These are phyloP conservation scores for Sipha flava DNA, from an alignment of 1,140 invertebrate species.

Conservation along the genomic window DNA sequence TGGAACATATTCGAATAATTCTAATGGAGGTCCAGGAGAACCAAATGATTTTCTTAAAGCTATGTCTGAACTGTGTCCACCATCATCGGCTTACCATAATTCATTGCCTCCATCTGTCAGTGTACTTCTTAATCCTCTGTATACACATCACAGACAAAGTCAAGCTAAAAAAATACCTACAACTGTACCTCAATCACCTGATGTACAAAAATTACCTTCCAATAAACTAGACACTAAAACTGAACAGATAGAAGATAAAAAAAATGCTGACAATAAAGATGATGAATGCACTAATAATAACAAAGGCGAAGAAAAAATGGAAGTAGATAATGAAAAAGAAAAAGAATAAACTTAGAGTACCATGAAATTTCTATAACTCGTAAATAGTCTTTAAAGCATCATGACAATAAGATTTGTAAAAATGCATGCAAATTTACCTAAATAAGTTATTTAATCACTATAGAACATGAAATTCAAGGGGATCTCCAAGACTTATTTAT, in stretches of 20 bases:
- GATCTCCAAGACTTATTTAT: no score
- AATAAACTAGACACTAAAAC: constrained; percentile 1
- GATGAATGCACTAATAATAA: constrained; percentile 29
- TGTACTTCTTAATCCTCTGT: constrained; percentile 38
- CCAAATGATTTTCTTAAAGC: constrained; percentile 37
- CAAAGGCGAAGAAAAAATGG: constrained; percentile 7
- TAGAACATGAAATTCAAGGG: no score
- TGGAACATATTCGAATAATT: not conserved
- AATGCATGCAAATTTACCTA: not conserved
- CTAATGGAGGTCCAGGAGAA: not conserved
- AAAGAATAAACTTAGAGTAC: not conserved
- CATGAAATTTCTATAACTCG: no score
- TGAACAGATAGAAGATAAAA: not conserved
- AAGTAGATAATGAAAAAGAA: not conserved
- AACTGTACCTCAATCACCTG: constrained; percentile 18
- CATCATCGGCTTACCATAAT: constrained; percentile 37
- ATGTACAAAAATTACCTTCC: constrained; percentile 37
- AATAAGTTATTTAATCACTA: not conserved
- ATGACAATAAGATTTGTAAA: not conserved
- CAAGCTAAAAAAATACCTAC: constrained; percentile 20
- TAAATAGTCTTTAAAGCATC: no score
- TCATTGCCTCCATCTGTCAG: constrained; percentile 39
- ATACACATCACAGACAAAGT: constrained; percentile 31
- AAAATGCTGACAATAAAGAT: not conserved
- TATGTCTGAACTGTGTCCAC: constrained; percentile 37